Evolutionary conservation across 2,113 vertebrate genomes (phyloP).

Genomic region (Neoarius graeffei): DNA sequence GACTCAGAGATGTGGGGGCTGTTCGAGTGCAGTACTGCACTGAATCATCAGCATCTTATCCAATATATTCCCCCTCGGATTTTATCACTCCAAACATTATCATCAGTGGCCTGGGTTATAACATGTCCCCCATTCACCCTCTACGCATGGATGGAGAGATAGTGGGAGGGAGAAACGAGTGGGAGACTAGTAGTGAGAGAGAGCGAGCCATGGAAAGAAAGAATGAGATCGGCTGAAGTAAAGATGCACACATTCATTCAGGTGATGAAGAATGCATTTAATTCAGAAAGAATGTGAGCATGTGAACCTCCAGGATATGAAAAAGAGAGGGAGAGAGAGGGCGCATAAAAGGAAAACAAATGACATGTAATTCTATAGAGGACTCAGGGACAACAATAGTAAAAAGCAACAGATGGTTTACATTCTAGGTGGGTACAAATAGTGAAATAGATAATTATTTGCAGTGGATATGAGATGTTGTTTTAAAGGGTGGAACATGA

Average conservation of each 20-base stretch:
- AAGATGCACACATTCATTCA: constrained; percentile 13
- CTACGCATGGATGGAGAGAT: constrained; percentile 18
- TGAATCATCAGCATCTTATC: constrained; percentile 54
- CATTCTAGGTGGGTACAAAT: constrained; percentile 45
- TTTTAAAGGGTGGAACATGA: constrained; percentile 42
- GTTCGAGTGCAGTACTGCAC: constrained; percentile 32
- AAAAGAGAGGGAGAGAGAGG: background rate
- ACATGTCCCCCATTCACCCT: constrained; percentile 18
- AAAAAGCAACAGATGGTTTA: constrained; percentile 45
- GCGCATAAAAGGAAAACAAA: background rate
- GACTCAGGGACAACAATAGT: constrained; percentile 9
- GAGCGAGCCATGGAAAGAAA: background rate
- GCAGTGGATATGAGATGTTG: constrained; percentile 41
- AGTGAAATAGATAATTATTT: constrained; percentile 46
- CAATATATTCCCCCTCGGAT: constrained; percentile 16
- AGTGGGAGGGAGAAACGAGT: constrained; percentile 22
- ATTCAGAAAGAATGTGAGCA: background rate
- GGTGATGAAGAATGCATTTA: constrained; percentile 19
- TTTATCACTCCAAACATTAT: constrained; percentile 35
- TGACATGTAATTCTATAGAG: background rate
- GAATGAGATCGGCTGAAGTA: constrained; percentile 1
- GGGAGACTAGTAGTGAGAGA: constrained; percentile 17
- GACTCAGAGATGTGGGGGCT: constrained; percentile 52
- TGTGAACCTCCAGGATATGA: background rate
- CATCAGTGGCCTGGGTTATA: background rate